phyloP scores from a whole-genome alignment of 2,888 invertebrate species.

The Dryobotodes eremita region DNA sequence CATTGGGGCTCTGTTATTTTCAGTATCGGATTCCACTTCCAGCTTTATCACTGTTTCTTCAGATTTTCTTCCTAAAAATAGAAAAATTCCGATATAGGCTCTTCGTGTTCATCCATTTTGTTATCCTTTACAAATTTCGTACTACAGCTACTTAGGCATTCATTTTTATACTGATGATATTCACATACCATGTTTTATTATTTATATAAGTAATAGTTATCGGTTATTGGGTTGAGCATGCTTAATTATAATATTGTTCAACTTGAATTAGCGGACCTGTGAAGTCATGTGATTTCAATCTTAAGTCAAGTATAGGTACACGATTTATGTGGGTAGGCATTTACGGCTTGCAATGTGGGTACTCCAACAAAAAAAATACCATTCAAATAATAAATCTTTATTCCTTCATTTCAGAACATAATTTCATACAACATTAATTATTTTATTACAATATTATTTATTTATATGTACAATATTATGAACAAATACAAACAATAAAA shows the following conservation, averaged over 20 bases:
- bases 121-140: constrained; percentile 54
- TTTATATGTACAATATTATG: neutral
- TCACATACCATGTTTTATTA: constrained; percentile 6
- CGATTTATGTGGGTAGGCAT: neutral
- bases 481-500: neutral
- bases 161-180: constrained; percentile 11
- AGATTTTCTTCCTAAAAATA: constrained; percentile 88
- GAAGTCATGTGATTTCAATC: neutral
- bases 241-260: neutral
- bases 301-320: neutral
- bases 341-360: neutral
- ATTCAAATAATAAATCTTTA: constrained; percentile 24
- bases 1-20: constrained; percentile 61
- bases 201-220: neutral
- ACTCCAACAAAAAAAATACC: constrained; percentile 5
- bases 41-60: constrained; percentile 79
- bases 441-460: neutral
- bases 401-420: constrained; percentile 13
- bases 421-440: neutral
- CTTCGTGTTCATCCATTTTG: constrained; percentile 67
- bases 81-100: constrained; percentile 86
- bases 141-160: constrained; percentile 34
- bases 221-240: neutral
- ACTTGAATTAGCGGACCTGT: neutral
- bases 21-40: constrained; percentile 77